Evolutionary conservation across 2,113 vertebrate species (phyloP), one percentile per base, ranked within the genome.

Genomic region (Nothoprocta perdicaria): DNA sequence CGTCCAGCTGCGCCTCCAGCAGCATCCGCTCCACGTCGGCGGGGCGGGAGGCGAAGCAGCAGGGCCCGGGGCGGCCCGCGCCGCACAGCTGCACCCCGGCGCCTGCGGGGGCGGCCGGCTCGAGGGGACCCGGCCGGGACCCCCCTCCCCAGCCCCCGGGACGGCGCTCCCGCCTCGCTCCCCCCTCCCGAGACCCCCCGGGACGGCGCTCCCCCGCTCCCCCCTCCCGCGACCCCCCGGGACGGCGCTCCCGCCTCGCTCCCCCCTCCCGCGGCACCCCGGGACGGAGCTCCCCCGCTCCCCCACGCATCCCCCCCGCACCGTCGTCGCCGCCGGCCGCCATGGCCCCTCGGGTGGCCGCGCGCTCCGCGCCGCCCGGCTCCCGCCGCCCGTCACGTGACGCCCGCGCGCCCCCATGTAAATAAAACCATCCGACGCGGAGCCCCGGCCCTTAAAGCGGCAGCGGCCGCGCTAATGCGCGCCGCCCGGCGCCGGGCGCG

Each of bases 81-180:
- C 91, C 73, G 27, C 79, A 26, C 90, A 95, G 95, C 90, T 95
- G 88, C 92, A 93, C 90, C 95, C 95, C 92, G 90, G 94, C 94
- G 92, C 92, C 95, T 96, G 45, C 45, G 16, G 45, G 18, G 45
- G 45, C 45, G 9, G 45, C 45, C 9, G 45, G 45, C 45, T 46
- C 45, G 45, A 46, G 45, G 17, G 45, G 19, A 7, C 45, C 45
- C 45, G 9, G 45, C 45, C 45, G 13, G 45, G 45, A 14, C 24
- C 33, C 35, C n/a, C n/a, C 53, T 14, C 53, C 33, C n/a, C n/a
- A n/a, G n/a, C 52, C 48, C 65, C 19, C 22, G 5, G 6, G 3
- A 21, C 55, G 55, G 14, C 52, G 12, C 50, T 29, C 45, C 52
- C 48, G 48, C 21, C 21, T 21, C 11, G 55, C 27, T 41, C 41